These are phyloP conservation scores for Agrilus planipennis DNA, from an alignment of 1,140 invertebrate genomes.

Conservation along the genomic window DNA sequence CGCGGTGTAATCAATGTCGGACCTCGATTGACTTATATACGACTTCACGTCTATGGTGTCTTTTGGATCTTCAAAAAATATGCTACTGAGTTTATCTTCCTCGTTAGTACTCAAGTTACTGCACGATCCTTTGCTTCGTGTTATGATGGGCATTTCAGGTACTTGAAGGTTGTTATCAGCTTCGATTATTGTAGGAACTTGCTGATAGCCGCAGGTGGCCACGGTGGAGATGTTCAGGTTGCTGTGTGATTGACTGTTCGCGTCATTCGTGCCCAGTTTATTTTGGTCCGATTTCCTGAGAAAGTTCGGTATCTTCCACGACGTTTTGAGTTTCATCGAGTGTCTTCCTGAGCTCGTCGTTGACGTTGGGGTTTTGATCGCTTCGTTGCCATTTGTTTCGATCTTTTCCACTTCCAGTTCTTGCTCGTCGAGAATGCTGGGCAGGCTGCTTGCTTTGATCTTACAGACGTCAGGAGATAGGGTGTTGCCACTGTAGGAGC, in stretches of 20 bases:
- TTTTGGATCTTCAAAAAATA: slow-evolving; percentile 22
- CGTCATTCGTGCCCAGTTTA: slow-evolving; percentile 11
- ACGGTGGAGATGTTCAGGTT: slow-evolving; percentile 11
- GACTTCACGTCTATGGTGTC: slow-evolving; percentile 54
- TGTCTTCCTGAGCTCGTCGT: slow-evolving; percentile 46
- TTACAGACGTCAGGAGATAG: slow-evolving; percentile 46
- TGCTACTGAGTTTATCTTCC: slow-evolving; percentile 28
- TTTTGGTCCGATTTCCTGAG: slow-evolving; percentile 39
- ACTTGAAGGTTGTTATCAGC: slow-evolving; percentile 18
- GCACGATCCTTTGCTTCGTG: slow-evolving; percentile 2
- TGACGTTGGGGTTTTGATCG: slow-evolving; percentile 28
- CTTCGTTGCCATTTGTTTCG: slow-evolving; percentile 28
- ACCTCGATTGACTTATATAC: slow-evolving; percentile 53
- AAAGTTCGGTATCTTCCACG: slow-evolving; percentile 53
- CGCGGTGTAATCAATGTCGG: slow-evolving; percentile 40
- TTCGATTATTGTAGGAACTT: slow-evolving; percentile 51
- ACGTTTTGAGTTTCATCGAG: slow-evolving; percentile 40
- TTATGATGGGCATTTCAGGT: too few species aligned
- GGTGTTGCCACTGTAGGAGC: slow-evolving; percentile 36
- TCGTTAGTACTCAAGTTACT: slow-evolving; percentile 7
- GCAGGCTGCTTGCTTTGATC: slow-evolving; percentile 60
- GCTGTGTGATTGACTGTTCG: slow-evolving; percentile 1
- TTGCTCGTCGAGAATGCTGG: slow-evolving; percentile 61
- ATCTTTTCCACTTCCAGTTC: slow-evolving; percentile 30
- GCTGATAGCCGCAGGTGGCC: slow-evolving; percentile 29